Conservation (phyloP, 2,888 invertebrate species). For the Plagodis pulveraria region DNA sequence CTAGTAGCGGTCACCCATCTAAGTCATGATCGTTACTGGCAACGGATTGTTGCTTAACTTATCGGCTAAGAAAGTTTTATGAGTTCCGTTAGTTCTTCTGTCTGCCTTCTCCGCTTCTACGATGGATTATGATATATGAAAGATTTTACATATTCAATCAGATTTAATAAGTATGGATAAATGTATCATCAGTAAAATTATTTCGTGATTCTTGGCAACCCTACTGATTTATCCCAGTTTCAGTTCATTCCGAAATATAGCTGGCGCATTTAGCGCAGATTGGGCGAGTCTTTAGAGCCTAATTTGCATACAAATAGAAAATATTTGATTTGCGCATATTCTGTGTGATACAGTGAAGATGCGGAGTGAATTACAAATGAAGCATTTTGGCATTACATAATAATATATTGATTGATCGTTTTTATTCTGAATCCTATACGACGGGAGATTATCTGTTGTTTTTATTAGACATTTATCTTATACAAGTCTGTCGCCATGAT, state of each 20-base stretch:
- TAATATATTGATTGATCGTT: background rate
- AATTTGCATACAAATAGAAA: conserved; percentile 16
- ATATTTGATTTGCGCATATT: conserved; percentile 13
- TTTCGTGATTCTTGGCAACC: conserved; percentile 1
- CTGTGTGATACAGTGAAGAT: conserved; percentile 2
- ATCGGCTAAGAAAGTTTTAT: too few species aligned
- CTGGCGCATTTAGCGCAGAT: conserved; percentile 11
- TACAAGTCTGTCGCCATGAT: too few species aligned
- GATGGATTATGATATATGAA: too few species aligned
- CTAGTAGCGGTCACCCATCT: too few species aligned
- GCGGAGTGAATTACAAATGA: background rate
- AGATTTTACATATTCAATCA: too few species aligned
- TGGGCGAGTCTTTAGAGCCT: conserved; percentile 8
- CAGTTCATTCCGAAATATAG: conserved; percentile 10
- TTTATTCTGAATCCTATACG: background rate
- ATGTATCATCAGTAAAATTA: background rate
- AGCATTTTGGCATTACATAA: background rate
- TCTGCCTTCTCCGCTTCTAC: too few species aligned
- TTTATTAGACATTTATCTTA: too few species aligned
- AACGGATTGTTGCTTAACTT: too few species aligned
- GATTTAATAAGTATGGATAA: too few species aligned
- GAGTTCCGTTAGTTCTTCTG: too few species aligned
- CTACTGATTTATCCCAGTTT: conserved; percentile 5
- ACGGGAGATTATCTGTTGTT: background rate
- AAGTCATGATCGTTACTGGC: too few species aligned